Conservation (phyloP, 2,113 vertebrate species). For the Corythornis cristatus region DNA sequence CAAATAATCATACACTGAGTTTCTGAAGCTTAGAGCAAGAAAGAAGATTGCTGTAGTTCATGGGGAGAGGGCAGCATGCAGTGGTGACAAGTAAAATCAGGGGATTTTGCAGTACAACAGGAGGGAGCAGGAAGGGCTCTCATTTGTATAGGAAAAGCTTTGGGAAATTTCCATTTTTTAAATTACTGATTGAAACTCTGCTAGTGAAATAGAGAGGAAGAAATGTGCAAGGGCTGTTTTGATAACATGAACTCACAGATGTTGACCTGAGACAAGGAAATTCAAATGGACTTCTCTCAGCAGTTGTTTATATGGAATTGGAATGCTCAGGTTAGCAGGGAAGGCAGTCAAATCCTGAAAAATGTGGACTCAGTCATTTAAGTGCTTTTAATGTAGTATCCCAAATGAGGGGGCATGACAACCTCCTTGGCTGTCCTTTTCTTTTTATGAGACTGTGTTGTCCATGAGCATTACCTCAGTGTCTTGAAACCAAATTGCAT, state of each 20-base stretch:
- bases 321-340: neutral
- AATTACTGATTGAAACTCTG: neutral
- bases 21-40: neutral
- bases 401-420: neutral
- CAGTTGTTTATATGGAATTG: neutral
- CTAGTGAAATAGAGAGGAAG: neutral
- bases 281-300: neutral
- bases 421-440: neutral
- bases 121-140: neutral
- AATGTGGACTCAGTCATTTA: fast-evolving
- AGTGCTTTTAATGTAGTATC: neutral
- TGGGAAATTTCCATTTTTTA: neutral
- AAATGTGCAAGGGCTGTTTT: neutral
- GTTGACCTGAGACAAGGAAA: neutral
- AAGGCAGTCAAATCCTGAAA: neutral
- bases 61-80: neutral
- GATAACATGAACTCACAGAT: neutral
- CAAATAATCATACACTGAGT: neutral
- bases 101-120: neutral
- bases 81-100: neutral
- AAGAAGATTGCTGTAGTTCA: neutral
- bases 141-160: neutral
- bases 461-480: neutral
- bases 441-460: neutral
- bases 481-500: neutral